Evolutionary conservation across 2,888 invertebrate species (phyloP).

Genomic region (Ganaspis brasiliensis): DNA sequence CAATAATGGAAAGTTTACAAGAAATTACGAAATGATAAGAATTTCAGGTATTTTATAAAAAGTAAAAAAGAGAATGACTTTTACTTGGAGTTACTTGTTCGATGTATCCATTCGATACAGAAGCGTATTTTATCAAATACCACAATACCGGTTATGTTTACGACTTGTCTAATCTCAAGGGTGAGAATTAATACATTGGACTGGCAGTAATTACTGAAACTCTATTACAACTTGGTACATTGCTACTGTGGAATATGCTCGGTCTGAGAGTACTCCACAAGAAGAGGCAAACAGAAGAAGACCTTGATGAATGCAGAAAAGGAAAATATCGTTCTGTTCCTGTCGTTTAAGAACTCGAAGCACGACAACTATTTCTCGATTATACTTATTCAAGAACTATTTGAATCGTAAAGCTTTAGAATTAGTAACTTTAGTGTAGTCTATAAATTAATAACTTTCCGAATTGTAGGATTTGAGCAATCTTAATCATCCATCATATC

Average conservation of each 20-base stretch:
- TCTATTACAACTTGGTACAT: conserved; percentile 15
- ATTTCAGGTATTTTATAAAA: not conserved
- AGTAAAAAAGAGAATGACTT: not conserved
- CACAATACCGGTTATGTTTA: conserved; percentile 18
- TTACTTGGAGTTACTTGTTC: not conserved
- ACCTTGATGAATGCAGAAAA: conserved; percentile 35
- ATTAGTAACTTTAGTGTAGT: too few species aligned
- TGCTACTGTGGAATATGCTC: conserved; percentile 25
- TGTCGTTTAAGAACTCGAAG: conserved; percentile 25
- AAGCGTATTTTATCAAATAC: not conserved
- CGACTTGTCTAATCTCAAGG: not conserved
- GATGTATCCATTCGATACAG: not conserved
- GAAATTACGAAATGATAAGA: too few species aligned
- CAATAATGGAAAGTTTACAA: too few species aligned
- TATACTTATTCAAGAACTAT: too few species aligned
- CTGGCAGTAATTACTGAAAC: conserved; percentile 25
- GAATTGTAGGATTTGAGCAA: too few species aligned
- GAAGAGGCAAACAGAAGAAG: conserved; percentile 33
- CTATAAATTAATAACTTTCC: too few species aligned
- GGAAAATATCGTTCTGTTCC: conserved; percentile 13
- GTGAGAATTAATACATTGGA: conserved; percentile 29
- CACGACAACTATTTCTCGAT: conserved; percentile 28
- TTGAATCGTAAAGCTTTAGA: too few species aligned
- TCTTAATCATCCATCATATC: too few species aligned
- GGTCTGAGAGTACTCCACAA: conserved; percentile 5